Percentiles rank a stretch among this genome's conserved stretches.
These are phyloP conservation scores for Synaphobranchus kaupii DNA, from an alignment of 2,797 vertebrate genomes.

Conservation along the genomic window DNA sequence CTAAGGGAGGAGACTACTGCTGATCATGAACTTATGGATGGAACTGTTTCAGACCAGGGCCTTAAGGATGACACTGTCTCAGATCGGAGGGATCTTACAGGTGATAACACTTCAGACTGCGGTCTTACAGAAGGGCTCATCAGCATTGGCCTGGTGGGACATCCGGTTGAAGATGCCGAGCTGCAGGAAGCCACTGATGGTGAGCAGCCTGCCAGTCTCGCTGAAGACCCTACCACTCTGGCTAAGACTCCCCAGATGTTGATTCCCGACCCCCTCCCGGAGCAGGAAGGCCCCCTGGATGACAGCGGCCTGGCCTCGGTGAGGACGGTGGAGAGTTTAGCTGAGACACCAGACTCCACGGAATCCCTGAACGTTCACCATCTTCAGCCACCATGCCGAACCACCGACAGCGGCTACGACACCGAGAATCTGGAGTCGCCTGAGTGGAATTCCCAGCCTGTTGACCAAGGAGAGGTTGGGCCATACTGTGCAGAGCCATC, in stretches of 20 bases:
- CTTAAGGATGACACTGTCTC: background rate
- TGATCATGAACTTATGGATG: background rate
- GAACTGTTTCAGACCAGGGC: background rate
- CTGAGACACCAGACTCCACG: conserved; percentile 89
- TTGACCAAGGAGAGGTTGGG: conserved; percentile 65
- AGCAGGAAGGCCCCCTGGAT: conserved; percentile 88
- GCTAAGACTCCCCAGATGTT: conserved; percentile 62
- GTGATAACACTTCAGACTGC: background rate
- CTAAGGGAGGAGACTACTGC: background rate
- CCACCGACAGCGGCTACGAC: conserved; percentile 96
- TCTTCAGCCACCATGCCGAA: conserved; percentile 87
- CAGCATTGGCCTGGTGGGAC: conserved; percentile 63
- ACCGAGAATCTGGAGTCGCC: conserved; percentile 98
- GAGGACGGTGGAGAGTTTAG: conserved; percentile 72
- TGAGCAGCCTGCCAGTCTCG: conserved; percentile 56
- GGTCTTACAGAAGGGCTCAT: conserved; percentile 57
- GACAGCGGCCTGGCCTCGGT: conserved; percentile 77
- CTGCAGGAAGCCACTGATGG: conserved; percentile 44
- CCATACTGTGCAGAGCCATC: conserved; percentile 46
- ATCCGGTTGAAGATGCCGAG: conserved; percentile 55
- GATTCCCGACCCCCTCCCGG: conserved; percentile 77
- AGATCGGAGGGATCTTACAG: background rate
- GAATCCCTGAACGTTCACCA: conserved; percentile 87
- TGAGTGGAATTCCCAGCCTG: conserved; percentile 89
- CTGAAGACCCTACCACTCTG: conserved; percentile 57